Evolutionary conservation across 2,113 vertebrate genomes (phyloP).

Genomic region (Prolemur simus): DNA sequence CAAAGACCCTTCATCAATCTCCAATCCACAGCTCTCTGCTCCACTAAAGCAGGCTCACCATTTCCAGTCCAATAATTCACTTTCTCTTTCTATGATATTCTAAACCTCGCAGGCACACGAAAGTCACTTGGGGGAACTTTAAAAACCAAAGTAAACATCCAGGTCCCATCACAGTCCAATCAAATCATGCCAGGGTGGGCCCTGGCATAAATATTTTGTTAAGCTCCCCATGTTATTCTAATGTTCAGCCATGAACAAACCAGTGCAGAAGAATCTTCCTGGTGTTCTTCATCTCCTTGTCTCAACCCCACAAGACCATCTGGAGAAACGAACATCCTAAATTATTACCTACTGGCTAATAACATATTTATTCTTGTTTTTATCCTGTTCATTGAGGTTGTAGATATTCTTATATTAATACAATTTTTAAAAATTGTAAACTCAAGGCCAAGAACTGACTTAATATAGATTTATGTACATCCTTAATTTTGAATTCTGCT

Average conservation of each 20-base stretch:
- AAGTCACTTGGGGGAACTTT: neutral
- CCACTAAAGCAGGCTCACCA: neutral
- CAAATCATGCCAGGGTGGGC: neutral
- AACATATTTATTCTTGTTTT: neutral
- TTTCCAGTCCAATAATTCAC: neutral
- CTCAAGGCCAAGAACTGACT: conserved; percentile 9
- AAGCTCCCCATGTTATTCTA: neutral
- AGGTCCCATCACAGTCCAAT: neutral
- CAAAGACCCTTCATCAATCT: neutral
- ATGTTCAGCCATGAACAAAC: neutral
- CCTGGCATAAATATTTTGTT: neutral
- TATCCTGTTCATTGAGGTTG: neutral
- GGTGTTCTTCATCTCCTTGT: neutral
- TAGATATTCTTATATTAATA: neutral
- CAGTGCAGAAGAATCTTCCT: neutral
- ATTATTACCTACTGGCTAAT: neutral
- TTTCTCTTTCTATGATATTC: neutral
- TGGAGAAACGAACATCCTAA: neutral
- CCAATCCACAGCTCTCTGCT: neutral
- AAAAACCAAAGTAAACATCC: neutral
- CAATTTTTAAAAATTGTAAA: neutral
- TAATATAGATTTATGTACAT: neutral
- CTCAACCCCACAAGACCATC: neutral
- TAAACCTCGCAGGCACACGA: neutral
- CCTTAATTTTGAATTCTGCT: conserved; percentile 10